phyloP scores from a whole-genome alignment of 35 echinoderm and acorn worm genomes.

The Nesometra sesokonis region DNA sequence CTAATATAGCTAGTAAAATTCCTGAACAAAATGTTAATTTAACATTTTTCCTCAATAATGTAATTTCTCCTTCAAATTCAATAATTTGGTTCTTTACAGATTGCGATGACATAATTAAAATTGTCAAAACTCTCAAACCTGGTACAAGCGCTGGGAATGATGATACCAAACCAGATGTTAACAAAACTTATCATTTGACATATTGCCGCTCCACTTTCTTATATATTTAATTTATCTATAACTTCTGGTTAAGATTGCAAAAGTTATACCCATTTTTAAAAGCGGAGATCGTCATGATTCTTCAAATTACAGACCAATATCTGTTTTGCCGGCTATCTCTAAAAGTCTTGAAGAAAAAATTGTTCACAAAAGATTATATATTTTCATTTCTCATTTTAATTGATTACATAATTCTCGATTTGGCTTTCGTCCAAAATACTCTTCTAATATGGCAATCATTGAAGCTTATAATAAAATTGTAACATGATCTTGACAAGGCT shows the following conservation, averaged over 20 bases:
- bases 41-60: not conserved
- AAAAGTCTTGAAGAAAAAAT: conserved; percentile 38
- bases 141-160: not conserved
- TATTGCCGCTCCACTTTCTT: conserved; percentile 7
- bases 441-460: conserved; percentile 15
- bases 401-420: conserved; percentile 15
- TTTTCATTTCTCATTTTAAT: conserved; percentile 18
- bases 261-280: conserved; percentile 39
- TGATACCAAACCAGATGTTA: not conserved
- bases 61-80: not conserved
- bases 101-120: conserved; percentile 10
- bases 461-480: conserved; percentile 12
- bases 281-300: not conserved
- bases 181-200: conserved; percentile 8
- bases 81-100: conserved; percentile 7
- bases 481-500: not conserved
- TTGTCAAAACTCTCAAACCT: not conserved
- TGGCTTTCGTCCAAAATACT: conserved; percentile 16
- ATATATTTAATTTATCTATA: conserved; percentile 44
- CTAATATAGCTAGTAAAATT: conserved; percentile 19
- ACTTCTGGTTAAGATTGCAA: conserved; percentile 33
- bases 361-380: not conserved
- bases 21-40: not conserved
- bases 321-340: conserved; percentile 31
- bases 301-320: conserved; percentile 44